Evolutionary conservation across 2,113 vertebrate species (phyloP).

Genomic region (Fulica atra): DNA sequence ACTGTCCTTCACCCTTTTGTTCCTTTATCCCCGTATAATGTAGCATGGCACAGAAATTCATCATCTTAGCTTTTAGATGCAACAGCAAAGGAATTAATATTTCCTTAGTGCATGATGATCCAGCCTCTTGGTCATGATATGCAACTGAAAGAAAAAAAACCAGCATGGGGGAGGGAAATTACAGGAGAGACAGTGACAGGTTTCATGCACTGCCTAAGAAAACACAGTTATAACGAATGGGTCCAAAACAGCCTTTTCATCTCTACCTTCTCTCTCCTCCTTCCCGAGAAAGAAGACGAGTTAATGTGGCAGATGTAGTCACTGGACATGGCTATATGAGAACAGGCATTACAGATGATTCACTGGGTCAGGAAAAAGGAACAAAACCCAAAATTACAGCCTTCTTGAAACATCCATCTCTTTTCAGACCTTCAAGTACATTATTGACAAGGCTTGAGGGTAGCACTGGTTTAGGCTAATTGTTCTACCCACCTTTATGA

Average conservation of each 20-base stretch:
- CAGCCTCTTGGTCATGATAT: slow-evolving; percentile 61
- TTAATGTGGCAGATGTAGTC: background rate
- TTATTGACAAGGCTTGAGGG: background rate
- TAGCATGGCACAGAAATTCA: slow-evolving; percentile 70
- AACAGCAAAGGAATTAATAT: slow-evolving; percentile 78
- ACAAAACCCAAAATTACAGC: slow-evolving; percentile 21
- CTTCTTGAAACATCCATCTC: background rate
- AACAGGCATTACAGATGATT: background rate
- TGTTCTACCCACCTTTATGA: background rate
- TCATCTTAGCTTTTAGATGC: slow-evolving; percentile 74
- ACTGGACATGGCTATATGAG: background rate
- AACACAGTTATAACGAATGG: slow-evolving; percentile 15
- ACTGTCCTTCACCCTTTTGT: slow-evolving; percentile 96
- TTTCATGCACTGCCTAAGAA: slow-evolving; percentile 41
- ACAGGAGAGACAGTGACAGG: background rate
- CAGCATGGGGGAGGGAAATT: background rate
- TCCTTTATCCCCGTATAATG: slow-evolving; percentile 83
- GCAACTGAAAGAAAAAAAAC: background rate
- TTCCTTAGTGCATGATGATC: slow-evolving; percentile 66
- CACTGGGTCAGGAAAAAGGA: background rate
- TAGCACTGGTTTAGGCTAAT: background rate
- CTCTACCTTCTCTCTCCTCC: background rate
- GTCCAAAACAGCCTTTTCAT: slow-evolving; percentile 6
- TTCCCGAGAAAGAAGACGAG: background rate
- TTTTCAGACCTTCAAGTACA: background rate